These are phyloP conservation scores for Acanthosepion esculentum DNA, from an alignment of 2,888 invertebrate genomes.

Conservation along the genomic window DNA sequence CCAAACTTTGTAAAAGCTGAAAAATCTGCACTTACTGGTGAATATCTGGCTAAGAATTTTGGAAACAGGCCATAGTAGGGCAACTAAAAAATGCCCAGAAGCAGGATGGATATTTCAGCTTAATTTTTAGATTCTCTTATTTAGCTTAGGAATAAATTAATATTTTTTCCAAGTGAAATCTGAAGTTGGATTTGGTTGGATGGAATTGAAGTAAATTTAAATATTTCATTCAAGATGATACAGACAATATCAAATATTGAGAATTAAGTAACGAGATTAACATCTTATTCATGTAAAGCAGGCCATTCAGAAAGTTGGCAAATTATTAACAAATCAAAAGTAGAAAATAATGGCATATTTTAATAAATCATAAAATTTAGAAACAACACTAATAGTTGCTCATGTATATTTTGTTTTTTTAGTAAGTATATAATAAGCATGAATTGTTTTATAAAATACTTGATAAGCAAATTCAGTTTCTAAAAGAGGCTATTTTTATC, in stretches of 20 bases:
- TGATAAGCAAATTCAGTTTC: background rate
- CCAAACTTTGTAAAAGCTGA: background rate
- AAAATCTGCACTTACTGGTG: background rate
- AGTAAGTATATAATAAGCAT: background rate
- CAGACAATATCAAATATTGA: background rate
- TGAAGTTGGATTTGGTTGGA: background rate
- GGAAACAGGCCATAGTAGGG: background rate
- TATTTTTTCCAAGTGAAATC: background rate
- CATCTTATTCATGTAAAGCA: background rate
- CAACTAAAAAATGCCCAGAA: conserved; percentile 8
- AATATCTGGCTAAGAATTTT: conserved; percentile 33
- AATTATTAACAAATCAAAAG: background rate
- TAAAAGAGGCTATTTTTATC: background rate
- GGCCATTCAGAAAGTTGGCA: too few species aligned
- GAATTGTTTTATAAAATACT: background rate
- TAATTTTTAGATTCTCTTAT: background rate
- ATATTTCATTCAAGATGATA: background rate
- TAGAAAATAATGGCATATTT: background rate
- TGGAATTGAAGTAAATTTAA: background rate
- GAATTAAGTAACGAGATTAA: background rate
- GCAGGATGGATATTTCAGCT: background rate
- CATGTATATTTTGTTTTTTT: background rate
- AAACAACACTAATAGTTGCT: too few species aligned
- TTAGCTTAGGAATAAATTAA: background rate
- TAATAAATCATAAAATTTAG: background rate